These are phyloP conservation scores for Aleiodes alternator DNA, from an alignment of 2,888 invertebrate species.

Conservation along the genomic window DNA sequence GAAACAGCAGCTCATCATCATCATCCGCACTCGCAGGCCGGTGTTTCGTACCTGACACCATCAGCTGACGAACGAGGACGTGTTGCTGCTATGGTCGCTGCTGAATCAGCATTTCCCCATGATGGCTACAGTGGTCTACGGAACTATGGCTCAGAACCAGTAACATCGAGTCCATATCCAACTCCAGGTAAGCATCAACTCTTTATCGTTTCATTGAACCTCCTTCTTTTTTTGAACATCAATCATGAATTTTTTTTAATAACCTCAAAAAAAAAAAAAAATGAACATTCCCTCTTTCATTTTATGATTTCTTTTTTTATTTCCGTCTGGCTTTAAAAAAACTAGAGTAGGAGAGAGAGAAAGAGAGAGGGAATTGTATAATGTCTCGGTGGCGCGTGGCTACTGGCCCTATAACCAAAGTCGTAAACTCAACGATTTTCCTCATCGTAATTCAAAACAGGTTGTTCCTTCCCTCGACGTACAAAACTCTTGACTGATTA, in stretches of 20 bases:
- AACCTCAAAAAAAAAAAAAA: too few species aligned
- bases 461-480: constrained; percentile 40
- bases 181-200: constrained; percentile 83
- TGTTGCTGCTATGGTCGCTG: constrained; percentile 78
- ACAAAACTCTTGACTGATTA: constrained; percentile 55
- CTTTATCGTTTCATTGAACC: constrained; percentile 33
- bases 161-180: constrained; percentile 86
- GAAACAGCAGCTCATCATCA: constrained; percentile 77
- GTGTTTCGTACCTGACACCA: constrained; percentile 82
- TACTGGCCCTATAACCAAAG: constrained; percentile 54
- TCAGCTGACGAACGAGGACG: constrained; percentile 83
- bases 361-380: background rate
- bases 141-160: constrained; percentile 85
- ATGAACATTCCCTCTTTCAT: background rate
- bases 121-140: constrained; percentile 84
- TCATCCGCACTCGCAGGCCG: constrained; percentile 78
- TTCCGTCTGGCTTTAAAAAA: constrained; percentile 1
- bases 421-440: constrained; percentile 65
- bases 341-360: background rate
- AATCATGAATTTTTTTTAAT: background rate
- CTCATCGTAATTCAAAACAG: constrained; percentile 62
- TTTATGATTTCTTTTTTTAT: background rate
- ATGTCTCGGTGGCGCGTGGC: constrained; percentile 39
- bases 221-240: background rate
- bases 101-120: constrained; percentile 83